Percentiles rank a stretch among this genome's conserved stretches.
These are phyloP conservation scores for Tinea pellionella DNA, from an alignment of 2,888 invertebrate genomes.

Conservation along the genomic window DNA sequence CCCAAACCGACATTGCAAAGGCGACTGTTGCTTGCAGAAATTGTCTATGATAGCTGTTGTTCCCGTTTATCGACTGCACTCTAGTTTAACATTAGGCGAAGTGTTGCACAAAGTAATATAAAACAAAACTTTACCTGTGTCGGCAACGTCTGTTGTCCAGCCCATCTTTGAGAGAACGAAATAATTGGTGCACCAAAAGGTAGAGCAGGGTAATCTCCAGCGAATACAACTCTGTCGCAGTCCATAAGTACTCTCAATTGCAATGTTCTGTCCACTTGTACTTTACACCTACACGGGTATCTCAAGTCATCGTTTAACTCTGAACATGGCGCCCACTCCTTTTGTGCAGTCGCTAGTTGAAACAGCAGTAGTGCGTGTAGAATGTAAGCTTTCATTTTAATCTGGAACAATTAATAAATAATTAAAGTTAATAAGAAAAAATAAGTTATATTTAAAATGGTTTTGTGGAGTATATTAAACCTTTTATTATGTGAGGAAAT, in stretches of 20 bases:
- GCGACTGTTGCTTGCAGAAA: too few relatives aligned
- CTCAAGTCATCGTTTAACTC: slow-evolving; percentile 81
- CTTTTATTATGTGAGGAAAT: too few relatives aligned
- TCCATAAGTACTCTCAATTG: slow-evolving; percentile 75
- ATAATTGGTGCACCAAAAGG: slow-evolving; percentile 85
- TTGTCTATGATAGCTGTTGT: too few relatives aligned
- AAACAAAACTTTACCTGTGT: slow-evolving; percentile 78
- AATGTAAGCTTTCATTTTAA: slow-evolving; percentile 30
- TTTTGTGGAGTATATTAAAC: too few relatives aligned
- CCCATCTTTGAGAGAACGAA: slow-evolving; percentile 81
- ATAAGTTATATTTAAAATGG: background rate
- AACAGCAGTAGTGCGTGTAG: slow-evolving; percentile 22
- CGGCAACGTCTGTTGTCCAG: slow-evolving; percentile 85
- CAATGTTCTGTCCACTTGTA: slow-evolving; percentile 60
- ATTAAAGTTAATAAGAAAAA: too few relatives aligned
- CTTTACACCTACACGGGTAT: slow-evolving; percentile 75
- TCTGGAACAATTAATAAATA: slow-evolving; percentile 28
- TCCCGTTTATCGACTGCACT: too few relatives aligned
- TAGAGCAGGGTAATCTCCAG: slow-evolving; percentile 79
- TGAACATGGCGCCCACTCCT: slow-evolving; percentile 78
- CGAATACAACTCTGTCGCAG: slow-evolving; percentile 86
- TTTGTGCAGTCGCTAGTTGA: slow-evolving; percentile 37
- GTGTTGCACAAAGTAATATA: too few relatives aligned
- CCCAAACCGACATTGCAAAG: too few relatives aligned
- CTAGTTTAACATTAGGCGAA: too few relatives aligned